These are phyloP conservation scores for Riparia riparia DNA, from an alignment of 2,113 vertebrate species.

Conservation along the genomic window DNA sequence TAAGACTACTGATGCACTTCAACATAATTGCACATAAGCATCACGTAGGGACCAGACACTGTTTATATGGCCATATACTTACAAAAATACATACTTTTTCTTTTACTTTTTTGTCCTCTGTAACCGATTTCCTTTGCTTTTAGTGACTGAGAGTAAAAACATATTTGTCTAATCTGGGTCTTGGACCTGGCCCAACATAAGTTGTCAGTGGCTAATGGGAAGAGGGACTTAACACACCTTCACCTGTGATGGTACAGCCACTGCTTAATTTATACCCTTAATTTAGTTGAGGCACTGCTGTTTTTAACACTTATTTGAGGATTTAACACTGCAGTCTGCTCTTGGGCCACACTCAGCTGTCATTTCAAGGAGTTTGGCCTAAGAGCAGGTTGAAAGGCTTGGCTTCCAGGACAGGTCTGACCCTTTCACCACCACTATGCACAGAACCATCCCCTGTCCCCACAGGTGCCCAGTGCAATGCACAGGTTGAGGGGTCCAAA, in stretches of 20 bases:
- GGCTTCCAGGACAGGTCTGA: not conserved
- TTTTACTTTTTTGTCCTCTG: fast-evolving
- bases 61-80: not conserved
- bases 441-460: fast-evolving
- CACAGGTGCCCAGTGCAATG: not conserved
- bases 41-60: not conserved
- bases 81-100: not conserved
- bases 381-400: not conserved
- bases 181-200: not conserved
- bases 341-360: not conserved
- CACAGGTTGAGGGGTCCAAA: not conserved
- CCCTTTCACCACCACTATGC: fast-evolving
- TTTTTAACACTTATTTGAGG: not conserved
- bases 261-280: not conserved
- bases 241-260: not conserved
- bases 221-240: not conserved
- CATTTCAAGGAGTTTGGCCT: not conserved
- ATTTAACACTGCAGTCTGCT: not conserved
- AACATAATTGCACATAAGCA: not conserved
- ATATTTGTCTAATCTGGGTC: not conserved
- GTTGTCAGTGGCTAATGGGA: not conserved
- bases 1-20: not conserved
- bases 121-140: not conserved
- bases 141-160: not conserved
- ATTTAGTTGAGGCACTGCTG: constrained; percentile 22